Percentiles rank a stretch among this genome's conserved stretches.
These are phyloP conservation scores for Apeltes quadracus DNA, from an alignment of 2,113 vertebrate species.

Conservation along the genomic window DNA sequence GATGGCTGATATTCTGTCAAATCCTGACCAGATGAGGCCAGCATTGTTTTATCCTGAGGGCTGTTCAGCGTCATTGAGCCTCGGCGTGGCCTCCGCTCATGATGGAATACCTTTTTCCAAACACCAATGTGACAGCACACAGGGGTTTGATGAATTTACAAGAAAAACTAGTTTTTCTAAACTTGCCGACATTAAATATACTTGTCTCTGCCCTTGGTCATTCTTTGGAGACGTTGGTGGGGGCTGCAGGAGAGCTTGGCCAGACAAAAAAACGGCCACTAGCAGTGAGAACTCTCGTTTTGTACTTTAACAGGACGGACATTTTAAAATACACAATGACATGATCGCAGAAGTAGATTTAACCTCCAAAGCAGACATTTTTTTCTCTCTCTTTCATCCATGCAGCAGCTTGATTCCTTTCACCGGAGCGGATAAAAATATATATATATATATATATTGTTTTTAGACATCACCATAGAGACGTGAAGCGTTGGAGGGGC, in stretches of 20 bases:
- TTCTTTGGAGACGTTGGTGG: constrained; percentile 41
- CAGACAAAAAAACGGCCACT: constrained; percentile 12
- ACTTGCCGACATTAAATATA: constrained; percentile 69
- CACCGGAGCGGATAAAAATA: not conserved
- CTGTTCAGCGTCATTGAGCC: constrained; percentile 73
- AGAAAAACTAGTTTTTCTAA: constrained; percentile 69
- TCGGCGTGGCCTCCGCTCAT: constrained; percentile 53
- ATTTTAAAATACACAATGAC: constrained; percentile 47
- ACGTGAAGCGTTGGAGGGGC: constrained; percentile 6
- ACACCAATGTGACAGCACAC: constrained; percentile 59
- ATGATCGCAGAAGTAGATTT: constrained; percentile 53
- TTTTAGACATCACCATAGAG: constrained; percentile 31
- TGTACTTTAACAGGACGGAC: constrained; percentile 24
- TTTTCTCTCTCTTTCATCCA: constrained; percentile 36
- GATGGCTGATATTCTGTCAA: constrained; percentile 68
- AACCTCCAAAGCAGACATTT: constrained; percentile 30
- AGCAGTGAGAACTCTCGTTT: constrained; percentile 52
- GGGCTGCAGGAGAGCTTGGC: constrained; percentile 14
- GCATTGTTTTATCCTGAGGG: constrained; percentile 75
- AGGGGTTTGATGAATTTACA: constrained; percentile 70
- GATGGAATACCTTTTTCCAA: constrained; percentile 60
- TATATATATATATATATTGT: not conserved
- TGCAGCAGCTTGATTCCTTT: constrained; percentile 23
- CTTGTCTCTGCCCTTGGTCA: constrained; percentile 49
- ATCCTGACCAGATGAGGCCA: constrained; percentile 79